These are phyloP conservation scores for Urechis unicinctus DNA, from an alignment of 2,888 invertebrate species.

Conservation along the genomic window DNA sequence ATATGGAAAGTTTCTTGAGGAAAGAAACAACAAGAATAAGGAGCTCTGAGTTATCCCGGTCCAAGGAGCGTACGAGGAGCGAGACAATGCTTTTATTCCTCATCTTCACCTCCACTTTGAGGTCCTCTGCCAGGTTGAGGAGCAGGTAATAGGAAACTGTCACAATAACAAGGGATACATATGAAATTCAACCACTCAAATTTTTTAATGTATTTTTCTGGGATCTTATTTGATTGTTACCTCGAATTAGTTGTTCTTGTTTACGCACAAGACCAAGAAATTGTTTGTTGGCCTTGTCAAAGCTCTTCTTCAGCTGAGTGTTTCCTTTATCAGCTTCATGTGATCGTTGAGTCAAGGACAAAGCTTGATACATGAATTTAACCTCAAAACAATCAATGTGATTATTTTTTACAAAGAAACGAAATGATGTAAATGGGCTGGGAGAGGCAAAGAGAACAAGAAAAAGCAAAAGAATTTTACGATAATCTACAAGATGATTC, in stretches of 20 bases:
- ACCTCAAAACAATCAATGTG: neutral
- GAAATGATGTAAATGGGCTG: no score
- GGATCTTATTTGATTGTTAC: slow-evolving; percentile 29
- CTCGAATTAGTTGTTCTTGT: slow-evolving; percentile 83
- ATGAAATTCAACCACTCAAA: neutral
- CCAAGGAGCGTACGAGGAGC: slow-evolving; percentile 79
- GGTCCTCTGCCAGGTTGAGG: slow-evolving; percentile 90
- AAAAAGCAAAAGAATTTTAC: no score
- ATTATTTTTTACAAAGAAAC: neutral
- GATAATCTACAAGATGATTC: no score
- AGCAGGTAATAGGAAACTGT: slow-evolving; percentile 84
- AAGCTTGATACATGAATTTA: slow-evolving; percentile 5
- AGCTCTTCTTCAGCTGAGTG: slow-evolving; percentile 58
- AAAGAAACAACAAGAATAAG: slow-evolving; percentile 86
- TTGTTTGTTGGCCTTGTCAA: slow-evolving; percentile 71
- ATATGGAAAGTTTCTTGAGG: slow-evolving; percentile 88
- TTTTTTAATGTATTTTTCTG: no score
- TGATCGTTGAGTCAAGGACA: no score
- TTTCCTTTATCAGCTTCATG: slow-evolving; percentile 41
- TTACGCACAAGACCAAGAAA: slow-evolving; percentile 76
- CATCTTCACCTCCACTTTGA: slow-evolving; percentile 95
- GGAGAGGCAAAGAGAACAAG: no score
- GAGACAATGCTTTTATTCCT: slow-evolving; percentile 84
- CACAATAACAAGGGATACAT: slow-evolving; percentile 20
- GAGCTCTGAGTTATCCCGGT: slow-evolving; percentile 82